Base-by-base conservation (phyloP, 1,140 invertebrate genomes). In the Drosophila rufa region DNA sequence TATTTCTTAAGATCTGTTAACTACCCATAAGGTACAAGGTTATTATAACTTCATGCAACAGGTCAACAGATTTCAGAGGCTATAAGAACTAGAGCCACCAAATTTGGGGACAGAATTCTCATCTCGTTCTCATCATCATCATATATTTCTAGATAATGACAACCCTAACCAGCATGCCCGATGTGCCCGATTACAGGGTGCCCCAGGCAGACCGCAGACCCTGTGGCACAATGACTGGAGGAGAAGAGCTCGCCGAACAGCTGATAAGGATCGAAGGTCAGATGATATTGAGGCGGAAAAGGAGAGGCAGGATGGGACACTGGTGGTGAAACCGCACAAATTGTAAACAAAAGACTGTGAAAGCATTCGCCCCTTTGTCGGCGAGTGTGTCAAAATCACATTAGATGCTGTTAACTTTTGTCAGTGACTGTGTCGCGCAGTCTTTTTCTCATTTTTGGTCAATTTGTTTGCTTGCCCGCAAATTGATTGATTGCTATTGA, bases 401-500 rank as follows among this genome's bases (percentile, higher is more conserved):
- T 89, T 89, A 89, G 85, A 82, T 82, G 75, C 85, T 81, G 85
- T 90, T 84, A 89, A 85, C 85, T 90, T 90, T 82, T 51, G 70
- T 51, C 67, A 75, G 45, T 55, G 67, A 53, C 51, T 62, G 75
- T 67, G 36, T 65, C 17, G 25, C 17, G 25, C 25, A 30, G 55
- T 66, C 12, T 66, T 53, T 46, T 15, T 48, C 48, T 42, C 2
- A 25, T 59, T 75, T 77, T 75, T 87, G 51, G 51, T 79, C 50
- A 79, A 71, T 85, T 85, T 65, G 70, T 79, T 84, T 89, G 78
- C 79, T 85, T 79, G 69, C 55, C 79, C 56, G 64, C 78, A 90
- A 90, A 90, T 90, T 89, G 85, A 89, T 89, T 89, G 85, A 89
- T 89, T 89, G 86, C 81, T 67, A 82, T 90, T 85, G 85, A 82